Evolutionary conservation across 2,113 vertebrate genomes (phyloP).

Genomic region (Irena cyanogastra): DNA sequence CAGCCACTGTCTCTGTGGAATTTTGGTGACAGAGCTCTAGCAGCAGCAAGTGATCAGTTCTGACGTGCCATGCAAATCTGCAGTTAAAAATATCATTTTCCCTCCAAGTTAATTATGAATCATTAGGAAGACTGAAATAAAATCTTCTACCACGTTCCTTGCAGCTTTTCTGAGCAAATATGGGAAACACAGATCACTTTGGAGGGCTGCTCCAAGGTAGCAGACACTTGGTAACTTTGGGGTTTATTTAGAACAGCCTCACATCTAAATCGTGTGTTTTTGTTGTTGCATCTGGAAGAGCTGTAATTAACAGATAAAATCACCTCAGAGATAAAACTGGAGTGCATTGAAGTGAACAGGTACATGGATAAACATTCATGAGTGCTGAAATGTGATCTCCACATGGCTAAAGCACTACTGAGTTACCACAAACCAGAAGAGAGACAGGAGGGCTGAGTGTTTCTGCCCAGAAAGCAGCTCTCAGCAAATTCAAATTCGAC

Average conservation of each 20-base stretch:
- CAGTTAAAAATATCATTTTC: neutral
- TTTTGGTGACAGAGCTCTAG: neutral
- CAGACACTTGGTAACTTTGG: neutral
- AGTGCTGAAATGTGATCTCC: neutral
- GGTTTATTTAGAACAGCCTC: neutral
- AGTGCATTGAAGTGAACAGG: neutral
- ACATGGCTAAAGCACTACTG: neutral
- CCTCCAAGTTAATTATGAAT: constrained; percentile 27
- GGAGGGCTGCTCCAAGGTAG: neutral
- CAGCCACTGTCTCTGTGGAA: accelerated
- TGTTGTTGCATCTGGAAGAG: neutral
- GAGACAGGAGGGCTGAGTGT: neutral
- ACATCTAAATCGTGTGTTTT: neutral
- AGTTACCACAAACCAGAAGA: neutral
- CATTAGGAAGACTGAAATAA: constrained; percentile 40
- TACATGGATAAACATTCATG: accelerated
- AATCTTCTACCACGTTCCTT: neutral
- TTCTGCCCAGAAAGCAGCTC: neutral
- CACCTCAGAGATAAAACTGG: neutral
- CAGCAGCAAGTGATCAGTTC: neutral
- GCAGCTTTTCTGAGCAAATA: neutral
- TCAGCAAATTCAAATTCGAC: neutral
- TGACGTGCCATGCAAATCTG: neutral
- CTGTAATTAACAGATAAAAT: neutral
- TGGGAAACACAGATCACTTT: neutral